Evolutionary conservation across 2,888 invertebrate genomes (phyloP).

Genomic region (Gibbula magus): DNA sequence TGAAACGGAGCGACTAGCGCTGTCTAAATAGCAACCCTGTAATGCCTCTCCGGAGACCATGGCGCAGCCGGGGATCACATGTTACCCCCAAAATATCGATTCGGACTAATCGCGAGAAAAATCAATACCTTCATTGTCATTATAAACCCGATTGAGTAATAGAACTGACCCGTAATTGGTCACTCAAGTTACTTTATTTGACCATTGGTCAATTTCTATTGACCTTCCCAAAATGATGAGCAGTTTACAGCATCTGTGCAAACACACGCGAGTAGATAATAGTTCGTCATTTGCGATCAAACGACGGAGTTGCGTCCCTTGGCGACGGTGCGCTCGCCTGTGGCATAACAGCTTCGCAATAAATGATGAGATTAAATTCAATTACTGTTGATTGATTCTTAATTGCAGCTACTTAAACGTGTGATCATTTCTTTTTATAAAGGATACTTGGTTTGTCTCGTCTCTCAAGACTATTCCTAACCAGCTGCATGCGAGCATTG

Average conservation of each 20-base stretch:
- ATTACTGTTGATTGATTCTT: too few species aligned
- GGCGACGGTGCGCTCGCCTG: neutral
- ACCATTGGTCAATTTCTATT: neutral
- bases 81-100: neutral
- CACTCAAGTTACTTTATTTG: neutral
- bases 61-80: neutral
- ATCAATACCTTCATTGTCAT: conserved; percentile 6
- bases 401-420: too few species aligned
- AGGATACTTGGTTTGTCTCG: too few species aligned
- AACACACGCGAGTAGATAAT: neutral
- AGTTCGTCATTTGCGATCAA: neutral
- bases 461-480: too few species aligned
- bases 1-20: neutral
- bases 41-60: neutral
- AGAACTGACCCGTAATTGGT: neutral
- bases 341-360: neutral
- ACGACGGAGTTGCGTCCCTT: neutral
- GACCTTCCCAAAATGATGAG: neutral
- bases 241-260: neutral
- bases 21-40: neutral
- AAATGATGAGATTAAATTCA: neutral
- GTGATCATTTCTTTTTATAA: too few species aligned
- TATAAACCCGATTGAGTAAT: neutral
- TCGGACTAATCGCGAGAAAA: neutral
- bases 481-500: too few species aligned